Evolutionary conservation across 2,113 vertebrate genomes (phyloP).

Genomic region (Ornithorhynchus anatinus): DNA sequence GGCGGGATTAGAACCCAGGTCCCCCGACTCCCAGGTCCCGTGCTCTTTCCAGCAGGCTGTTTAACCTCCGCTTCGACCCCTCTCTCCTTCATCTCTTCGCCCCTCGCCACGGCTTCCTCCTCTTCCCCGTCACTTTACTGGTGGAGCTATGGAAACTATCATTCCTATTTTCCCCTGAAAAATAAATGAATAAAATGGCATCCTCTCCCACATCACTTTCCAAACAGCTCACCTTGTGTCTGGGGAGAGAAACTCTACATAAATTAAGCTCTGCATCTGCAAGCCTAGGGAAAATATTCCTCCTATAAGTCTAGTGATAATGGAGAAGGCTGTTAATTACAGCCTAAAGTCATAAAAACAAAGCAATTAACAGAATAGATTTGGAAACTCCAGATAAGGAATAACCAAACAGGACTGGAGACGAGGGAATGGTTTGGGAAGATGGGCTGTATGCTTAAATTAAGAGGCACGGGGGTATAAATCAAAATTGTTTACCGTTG

Average conservation of each 20-base stretch:
- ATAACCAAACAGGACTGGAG: neutral
- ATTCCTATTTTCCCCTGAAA: neutral
- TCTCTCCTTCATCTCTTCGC: no score
- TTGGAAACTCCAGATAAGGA: neutral
- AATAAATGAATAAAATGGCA: neutral
- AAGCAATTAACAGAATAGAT: neutral
- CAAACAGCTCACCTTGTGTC: neutral
- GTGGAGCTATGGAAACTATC: neutral
- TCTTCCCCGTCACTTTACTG: neutral
- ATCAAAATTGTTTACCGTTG: fast-evolving
- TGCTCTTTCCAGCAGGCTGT: no score
- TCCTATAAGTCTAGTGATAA: neutral
- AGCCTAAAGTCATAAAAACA: neutral
- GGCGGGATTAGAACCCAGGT: no score
- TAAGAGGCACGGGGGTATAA: fast-evolving
- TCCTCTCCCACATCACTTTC: no score
- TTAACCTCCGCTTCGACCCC: no score
- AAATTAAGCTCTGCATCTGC: neutral
- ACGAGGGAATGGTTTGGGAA: fast-evolving
- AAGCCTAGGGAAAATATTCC: neutral
- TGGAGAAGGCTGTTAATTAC: neutral
- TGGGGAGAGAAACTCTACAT: neutral
- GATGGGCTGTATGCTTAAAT: neutral
- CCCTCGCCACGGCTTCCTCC: neutral
- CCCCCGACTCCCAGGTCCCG: fast-evolving